These are phyloP conservation scores for Rhea americana DNA, from an alignment of 2,113 vertebrate species.

Conservation along the genomic window DNA sequence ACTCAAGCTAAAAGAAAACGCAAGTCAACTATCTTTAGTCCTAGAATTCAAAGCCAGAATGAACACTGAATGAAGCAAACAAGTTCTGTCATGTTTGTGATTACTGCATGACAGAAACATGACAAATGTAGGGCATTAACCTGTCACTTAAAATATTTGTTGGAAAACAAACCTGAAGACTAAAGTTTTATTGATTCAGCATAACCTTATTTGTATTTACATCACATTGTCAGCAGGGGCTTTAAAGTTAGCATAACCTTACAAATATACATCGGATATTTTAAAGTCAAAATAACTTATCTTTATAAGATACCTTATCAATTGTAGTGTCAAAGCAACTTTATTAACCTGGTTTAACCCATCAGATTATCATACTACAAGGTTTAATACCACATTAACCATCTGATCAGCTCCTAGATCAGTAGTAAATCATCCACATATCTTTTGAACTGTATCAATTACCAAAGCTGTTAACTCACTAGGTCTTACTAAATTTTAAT, in stretches of 20 bases:
- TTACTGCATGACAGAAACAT: background rate
- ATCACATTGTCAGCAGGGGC: background rate
- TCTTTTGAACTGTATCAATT: background rate
- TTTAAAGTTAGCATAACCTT: background rate
- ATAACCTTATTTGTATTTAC: background rate
- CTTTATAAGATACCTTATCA: background rate
- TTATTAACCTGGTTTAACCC: background rate
- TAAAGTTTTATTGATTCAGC: background rate
- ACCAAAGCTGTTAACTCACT: background rate
- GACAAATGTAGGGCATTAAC: background rate
- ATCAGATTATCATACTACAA: background rate
- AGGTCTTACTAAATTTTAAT: background rate
- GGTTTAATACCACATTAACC: background rate
- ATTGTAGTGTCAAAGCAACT: background rate
- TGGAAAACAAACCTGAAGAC: background rate
- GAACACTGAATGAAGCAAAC: background rate
- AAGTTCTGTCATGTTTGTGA: background rate
- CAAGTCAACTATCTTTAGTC: background rate
- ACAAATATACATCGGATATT: background rate
- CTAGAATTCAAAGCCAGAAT: background rate
- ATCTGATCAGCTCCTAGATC: background rate
- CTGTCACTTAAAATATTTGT: conserved; percentile 8
- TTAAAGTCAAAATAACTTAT: background rate
- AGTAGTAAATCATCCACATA: background rate
- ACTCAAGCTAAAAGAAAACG: background rate